Base-by-base conservation (phyloP, 2,888 invertebrate genomes). In the Tortrix viridana region DNA sequence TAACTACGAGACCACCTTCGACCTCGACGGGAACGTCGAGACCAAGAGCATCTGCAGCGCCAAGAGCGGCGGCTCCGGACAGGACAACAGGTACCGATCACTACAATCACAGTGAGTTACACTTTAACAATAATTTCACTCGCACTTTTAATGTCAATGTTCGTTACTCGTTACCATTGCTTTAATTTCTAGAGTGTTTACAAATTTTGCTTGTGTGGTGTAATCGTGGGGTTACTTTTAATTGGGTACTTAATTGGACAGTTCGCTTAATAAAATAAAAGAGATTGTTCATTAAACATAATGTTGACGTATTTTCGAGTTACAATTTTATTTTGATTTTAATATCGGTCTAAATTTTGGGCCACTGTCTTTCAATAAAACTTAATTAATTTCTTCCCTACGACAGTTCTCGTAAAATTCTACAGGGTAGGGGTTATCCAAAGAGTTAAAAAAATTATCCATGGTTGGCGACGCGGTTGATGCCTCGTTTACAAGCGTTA, bases 21-120 rank as follows among this genome's bases (percentile, higher is more conserved):
- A 97, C 85, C 93, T 97, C 74, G 98, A 98, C 80, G 97, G 97
- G 67, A 97, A 97, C 86, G 96, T 97, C 68, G 98, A 98, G 86
- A 98, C 98, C 4, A 95, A 97, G 75, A 97, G 97, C 71, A 96
- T 96, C 69, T 96, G 97, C 84, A 96, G 96, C 85, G 94, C 95
- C 59, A 95, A 95, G 77, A 95, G 96, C 75, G 95, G 95, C 67
- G 95, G 96, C 74, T 96, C 96, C 22, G 95, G 95, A 74, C 96
- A 96, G 74, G 96, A 96, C 79, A 95, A 94, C 93, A 95, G 96
- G 97, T 97, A 94, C 86, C 58, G n/a, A 20, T 43, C 19, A 48
- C 57, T 26, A 86, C 77, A 59, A 56, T 48, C 57, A 23, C 20
- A 41, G 16, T 41, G 9, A 18, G 5, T 18, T 19, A 44, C 44